These are phyloP conservation scores for Lutjanus erythropterus DNA, from an alignment of 2,113 vertebrate species.

Conservation along the genomic window DNA sequence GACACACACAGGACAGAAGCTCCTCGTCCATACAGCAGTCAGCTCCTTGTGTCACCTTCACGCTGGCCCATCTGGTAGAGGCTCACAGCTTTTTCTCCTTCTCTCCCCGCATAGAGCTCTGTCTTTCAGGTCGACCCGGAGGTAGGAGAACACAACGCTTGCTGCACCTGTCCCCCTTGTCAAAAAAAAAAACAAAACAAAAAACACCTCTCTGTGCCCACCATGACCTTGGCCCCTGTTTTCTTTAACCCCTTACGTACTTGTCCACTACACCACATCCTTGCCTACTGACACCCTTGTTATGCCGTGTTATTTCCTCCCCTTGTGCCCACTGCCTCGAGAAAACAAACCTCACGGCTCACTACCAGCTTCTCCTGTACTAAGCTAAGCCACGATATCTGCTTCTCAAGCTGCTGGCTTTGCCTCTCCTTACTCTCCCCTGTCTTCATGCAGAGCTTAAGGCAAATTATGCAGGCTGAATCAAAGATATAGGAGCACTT, in stretches of 20 bases:
- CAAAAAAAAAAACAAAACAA: slow-evolving; percentile 27
- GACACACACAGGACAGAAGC: slow-evolving; percentile 8
- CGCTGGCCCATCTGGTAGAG: slow-evolving; percentile 35
- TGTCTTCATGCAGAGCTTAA: slow-evolving; percentile 29
- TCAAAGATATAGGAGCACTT: slow-evolving; percentile 14
- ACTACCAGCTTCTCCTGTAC: slow-evolving; percentile 54
- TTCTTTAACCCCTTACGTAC: slow-evolving; percentile 58
- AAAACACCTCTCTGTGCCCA: slow-evolving; percentile 44
- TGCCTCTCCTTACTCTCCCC: slow-evolving; percentile 71
- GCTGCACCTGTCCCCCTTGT: slow-evolving; percentile 62
- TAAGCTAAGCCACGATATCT: slow-evolving; percentile 59
- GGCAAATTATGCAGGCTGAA: slow-evolving; percentile 6
- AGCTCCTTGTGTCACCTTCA: slow-evolving; percentile 56
- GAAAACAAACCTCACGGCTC: slow-evolving; percentile 51
- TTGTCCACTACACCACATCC: slow-evolving; percentile 63
- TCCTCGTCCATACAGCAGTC: slow-evolving; percentile 32
- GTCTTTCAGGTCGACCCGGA: slow-evolving; percentile 85
- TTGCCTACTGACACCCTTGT: slow-evolving; percentile 73
- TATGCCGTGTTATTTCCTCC: slow-evolving; percentile 64
- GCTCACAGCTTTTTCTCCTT: slow-evolving; percentile 79
- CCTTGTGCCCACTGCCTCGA: slow-evolving; percentile 55
- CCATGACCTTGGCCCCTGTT: slow-evolving; percentile 50
- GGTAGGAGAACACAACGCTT: slow-evolving; percentile 80
- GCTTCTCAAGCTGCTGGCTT: slow-evolving; percentile 48
- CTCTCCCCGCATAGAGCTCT: slow-evolving; percentile 81